phyloP scores from a whole-genome alignment of 2,888 invertebrate genomes.

The Cloeon dipterum region DNA sequence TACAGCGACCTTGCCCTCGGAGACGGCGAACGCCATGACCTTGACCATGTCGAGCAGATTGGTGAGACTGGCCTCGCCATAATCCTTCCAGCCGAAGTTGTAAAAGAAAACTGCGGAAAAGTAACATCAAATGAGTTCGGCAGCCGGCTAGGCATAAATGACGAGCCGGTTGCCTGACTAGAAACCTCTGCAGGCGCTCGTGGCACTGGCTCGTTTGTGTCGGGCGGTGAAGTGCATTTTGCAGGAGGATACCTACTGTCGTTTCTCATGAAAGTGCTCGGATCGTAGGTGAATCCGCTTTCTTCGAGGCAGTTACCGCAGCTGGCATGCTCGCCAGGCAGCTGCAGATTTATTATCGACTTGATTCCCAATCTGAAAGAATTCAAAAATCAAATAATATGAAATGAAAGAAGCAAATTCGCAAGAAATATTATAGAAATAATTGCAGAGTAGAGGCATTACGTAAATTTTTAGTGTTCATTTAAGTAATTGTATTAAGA shows the following conservation, averaged over 20 bases:
- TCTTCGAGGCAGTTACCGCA: conserved; percentile 54
- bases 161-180: neutral
- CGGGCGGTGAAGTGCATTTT: too few relatives aligned
- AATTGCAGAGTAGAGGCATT: neutral
- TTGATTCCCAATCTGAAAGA: conserved; percentile 44
- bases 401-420: neutral
- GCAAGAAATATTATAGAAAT: neutral
- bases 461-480: neutral
- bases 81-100: conserved; percentile 75
- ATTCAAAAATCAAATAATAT: conserved; percentile 1
- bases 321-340: conserved; percentile 62
- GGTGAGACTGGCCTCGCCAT: conserved; percentile 51
- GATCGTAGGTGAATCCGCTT: conserved; percentile 70
- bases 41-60: conserved; percentile 77
- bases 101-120: conserved; percentile 56
- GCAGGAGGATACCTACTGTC: conserved; percentile 36
- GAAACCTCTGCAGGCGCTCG: too few relatives aligned
- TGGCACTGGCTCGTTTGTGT: too few relatives aligned
- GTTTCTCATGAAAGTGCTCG: conserved; percentile 60
- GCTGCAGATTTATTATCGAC: conserved; percentile 68
- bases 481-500: too few relatives aligned
- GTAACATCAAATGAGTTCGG: conserved; percentile 2
- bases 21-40: conserved; percentile 60
- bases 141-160: neutral
- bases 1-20: conserved; percentile 59